Percentiles rank a stretch among this genome's conserved stretches.
Conservation (phyloP, 64 coral and sea anemone genomes). For the Montipora efflorescens region DNA sequence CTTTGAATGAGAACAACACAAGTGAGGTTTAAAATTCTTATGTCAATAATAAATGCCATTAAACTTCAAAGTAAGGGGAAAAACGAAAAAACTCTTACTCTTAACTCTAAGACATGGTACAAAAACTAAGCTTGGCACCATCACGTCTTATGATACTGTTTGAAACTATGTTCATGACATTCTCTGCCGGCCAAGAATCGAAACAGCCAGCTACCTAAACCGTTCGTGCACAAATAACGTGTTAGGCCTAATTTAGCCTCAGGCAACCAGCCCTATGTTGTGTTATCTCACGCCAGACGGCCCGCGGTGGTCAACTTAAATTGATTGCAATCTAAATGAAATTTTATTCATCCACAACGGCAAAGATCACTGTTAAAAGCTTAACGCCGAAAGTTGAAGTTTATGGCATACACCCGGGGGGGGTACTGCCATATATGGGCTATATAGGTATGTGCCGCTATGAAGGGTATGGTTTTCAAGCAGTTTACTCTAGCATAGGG, state of each 20-base stretch:
- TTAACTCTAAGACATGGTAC: too few relatives aligned
- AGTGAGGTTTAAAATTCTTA: too few relatives aligned
- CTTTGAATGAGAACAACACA: too few relatives aligned
- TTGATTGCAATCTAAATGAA: background rate
- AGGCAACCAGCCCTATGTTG: background rate
- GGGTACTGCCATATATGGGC: too few relatives aligned
- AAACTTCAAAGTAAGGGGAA: too few relatives aligned
- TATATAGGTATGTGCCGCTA: too few relatives aligned
- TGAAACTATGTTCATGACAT: background rate
- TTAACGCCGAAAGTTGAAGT: background rate
- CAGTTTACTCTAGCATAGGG: too few relatives aligned
- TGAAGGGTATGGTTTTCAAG: too few relatives aligned
- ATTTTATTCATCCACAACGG: background rate
- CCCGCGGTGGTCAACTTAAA: background rate
- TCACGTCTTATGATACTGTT: background rate
- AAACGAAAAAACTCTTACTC: too few relatives aligned
- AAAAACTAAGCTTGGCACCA: too few relatives aligned
- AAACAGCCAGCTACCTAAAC: background rate
- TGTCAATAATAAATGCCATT: too few relatives aligned
- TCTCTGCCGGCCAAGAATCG: background rate
- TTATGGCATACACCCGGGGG: background rate
- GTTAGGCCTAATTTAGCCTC: background rate
- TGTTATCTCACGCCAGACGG: background rate
- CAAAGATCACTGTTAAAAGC: background rate
- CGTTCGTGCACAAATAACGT: background rate